Evolutionary conservation across 2,113 vertebrate species (phyloP), one percentile per base, ranked within the genome.

Genomic region (Pitta sordida): DNA sequence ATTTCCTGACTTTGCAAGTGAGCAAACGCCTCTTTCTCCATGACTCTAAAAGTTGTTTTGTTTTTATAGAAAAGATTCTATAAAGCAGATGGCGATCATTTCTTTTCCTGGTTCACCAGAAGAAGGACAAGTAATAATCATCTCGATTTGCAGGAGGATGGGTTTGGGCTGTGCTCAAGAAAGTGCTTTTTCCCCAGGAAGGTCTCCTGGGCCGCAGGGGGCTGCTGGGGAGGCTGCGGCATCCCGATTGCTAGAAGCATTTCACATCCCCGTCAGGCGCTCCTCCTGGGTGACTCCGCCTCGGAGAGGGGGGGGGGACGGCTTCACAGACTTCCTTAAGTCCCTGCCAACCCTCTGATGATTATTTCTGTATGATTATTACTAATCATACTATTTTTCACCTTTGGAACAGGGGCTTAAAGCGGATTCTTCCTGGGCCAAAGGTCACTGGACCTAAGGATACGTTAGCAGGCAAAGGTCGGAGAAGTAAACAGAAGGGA

Each of bases 1-100:
- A 96, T 93, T 93, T 95, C 96, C 96, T 97, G 97, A 97, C 96
- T 94, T 92, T 96, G 95, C 95, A 97, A 97, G 96, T 74, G 91
- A 97, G 93, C 94, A 94, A 88, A 95, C 29, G 65, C 92, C 91
- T 97, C 90, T 95, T 86, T 96, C 86, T 91, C 10, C 13, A 83
- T 87, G 79, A 91, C 90, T 95, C 88, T 93, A 90, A 96, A 91
- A 91, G 76, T 88, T 75, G 62, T 52, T 90, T 83, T 83, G 64
- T 86, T 90, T 32, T 96, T 96, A 94, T 92, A 86, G 81, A 96
- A 96, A 95, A 81, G n/a, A 43, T 80, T 86, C 68, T 55, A 9
- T 65, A 74, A 81, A 58, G 86, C 86, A 88, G 76, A 41, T 44
- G n/a, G 56, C 0, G 64, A 94, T 70, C 37, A 1, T n/a, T 32